Base-by-base conservation (phyloP, 2,113 vertebrate species). In the Poeciliopsis turrubarensis region DNA sequence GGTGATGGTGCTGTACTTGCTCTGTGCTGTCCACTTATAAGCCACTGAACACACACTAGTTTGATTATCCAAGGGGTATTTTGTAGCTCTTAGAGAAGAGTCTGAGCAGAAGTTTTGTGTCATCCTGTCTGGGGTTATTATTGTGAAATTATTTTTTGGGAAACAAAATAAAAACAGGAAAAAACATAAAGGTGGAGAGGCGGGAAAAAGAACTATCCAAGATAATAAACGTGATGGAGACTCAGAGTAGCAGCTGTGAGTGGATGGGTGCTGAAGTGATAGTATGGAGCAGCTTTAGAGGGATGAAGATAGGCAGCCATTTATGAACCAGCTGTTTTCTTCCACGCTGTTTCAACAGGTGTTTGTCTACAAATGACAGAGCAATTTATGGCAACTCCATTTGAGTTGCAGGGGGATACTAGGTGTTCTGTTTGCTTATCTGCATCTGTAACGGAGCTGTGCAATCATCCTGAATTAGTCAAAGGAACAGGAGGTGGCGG, bases 401-500 rank as follows among this genome's bases (percentile, higher is more conserved):
- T 64, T 72, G 70, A 44, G 70, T 54, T 63, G 68, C 54, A 30
- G 19, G 0, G 39, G 13, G 68, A 77, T 37, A 39, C 61, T 63
- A 76, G 75, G 71, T 75, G 75, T 80, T 79, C 51, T n/a, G 39
- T 73, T 68, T 80, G 72, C 68, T 57, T 30, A 44, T 85, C 80
- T 73, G 75, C 15, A 67, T 81, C 71, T 86, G 91, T 86, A 89
- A 92, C 65, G 25, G 74, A 91, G 83, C 86, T 83, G 75, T 79
- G 32, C 1, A 12, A 34, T 80, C 19, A 60, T 63, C 76, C 73
- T 90, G 77, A 89, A 88, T 90, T 83, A 86, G 78, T 86, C 69
- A 88, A 88, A 80, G 87, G 69, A 82, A 86, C 79, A 60, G 68
- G 84, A 90, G 85, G 78, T 74, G 75, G 67, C 60, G 0, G 65